Evolutionary conservation across 92 coral and sea anemone genomes (phyloP), one percentile per base, ranked within the genome.

Genomic region (Umimayanthus kanabou): DNA sequence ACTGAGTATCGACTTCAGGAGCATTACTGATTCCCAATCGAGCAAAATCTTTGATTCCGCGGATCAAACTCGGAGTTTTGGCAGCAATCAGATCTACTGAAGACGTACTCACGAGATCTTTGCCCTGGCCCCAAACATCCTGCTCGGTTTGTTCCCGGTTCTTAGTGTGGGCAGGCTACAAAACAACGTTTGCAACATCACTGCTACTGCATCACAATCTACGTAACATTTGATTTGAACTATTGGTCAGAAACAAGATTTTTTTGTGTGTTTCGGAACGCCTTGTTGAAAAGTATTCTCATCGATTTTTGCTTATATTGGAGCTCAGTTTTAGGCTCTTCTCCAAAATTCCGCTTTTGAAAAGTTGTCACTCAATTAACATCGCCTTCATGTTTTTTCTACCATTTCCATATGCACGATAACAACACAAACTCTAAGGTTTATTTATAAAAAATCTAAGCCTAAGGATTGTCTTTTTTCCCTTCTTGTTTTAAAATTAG

Each of bases 11-110:
- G 26, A 69, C 28, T 20, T 69, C 87, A 45, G 77, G 78, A 47
- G 15, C 11, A 42, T 81, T 91, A 13, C 37, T 77, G 9, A 89
- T 76, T 64, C 85, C 92, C 39, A 95, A 88, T 22, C 85, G 89
- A 10, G 93, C 98, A 55, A 96, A 96, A 71, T 91, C 92, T 76
- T 93, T 93, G 89, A 96, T 85, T 55, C 96, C 93, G 55, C 91
- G 91, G 73, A 96, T 96, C n/a, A 96, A 88, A 86, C 96, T 96
- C 55, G 98, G 96, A 58, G 96, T 94, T 39, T 89, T 86, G 39
- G 92, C 92, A 8, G 80, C 73, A 4, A 88, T 88, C n/a, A 85
- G 42, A 77, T 47, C 88, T 4, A 82, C 89, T 16, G 95, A 89
- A 16, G 87, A 80, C 11, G 91, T 15, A 22, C 42, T 71, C 65